Conservation (phyloP, 2,113 vertebrate genomes). For the Pardalotus punctatus region DNA sequence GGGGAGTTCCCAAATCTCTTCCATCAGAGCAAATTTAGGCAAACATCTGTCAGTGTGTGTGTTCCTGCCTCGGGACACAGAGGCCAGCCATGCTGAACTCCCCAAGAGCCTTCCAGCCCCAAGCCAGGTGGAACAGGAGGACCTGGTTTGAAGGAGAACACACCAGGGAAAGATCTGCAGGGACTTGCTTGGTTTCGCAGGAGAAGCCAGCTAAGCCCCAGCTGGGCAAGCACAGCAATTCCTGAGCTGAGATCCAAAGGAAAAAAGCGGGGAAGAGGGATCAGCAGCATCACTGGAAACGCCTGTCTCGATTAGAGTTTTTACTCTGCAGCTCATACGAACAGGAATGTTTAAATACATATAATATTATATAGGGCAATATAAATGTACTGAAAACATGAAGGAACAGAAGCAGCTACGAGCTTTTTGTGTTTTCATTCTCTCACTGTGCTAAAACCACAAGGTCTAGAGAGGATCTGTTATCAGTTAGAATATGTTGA, state of each 20-base stretch:
- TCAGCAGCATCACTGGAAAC: background rate
- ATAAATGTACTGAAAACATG: background rate
- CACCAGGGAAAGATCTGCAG: background rate
- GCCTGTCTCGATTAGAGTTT: background rate
- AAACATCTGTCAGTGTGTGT: background rate
- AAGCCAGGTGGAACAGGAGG: background rate
- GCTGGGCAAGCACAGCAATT: background rate
- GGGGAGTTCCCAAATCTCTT: background rate
- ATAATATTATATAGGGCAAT: background rate
- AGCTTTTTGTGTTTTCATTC: background rate
- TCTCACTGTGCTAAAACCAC: background rate
- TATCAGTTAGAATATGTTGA: background rate
- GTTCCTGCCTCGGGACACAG: background rate
- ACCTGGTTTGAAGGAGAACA: background rate
- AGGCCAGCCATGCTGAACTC: background rate
- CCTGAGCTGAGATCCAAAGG: background rate
- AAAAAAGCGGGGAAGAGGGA: background rate
- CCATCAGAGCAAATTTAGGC: background rate
- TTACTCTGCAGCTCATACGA: background rate
- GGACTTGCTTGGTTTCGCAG: background rate
- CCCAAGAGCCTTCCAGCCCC: background rate
- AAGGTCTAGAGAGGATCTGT: background rate
- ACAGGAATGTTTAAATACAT: rapidly evolving
- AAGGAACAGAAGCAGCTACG: background rate
- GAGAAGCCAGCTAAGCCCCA: background rate